Evolutionary conservation across 2,888 invertebrate species (phyloP).

Genomic region (Aphodius sticticus): DNA sequence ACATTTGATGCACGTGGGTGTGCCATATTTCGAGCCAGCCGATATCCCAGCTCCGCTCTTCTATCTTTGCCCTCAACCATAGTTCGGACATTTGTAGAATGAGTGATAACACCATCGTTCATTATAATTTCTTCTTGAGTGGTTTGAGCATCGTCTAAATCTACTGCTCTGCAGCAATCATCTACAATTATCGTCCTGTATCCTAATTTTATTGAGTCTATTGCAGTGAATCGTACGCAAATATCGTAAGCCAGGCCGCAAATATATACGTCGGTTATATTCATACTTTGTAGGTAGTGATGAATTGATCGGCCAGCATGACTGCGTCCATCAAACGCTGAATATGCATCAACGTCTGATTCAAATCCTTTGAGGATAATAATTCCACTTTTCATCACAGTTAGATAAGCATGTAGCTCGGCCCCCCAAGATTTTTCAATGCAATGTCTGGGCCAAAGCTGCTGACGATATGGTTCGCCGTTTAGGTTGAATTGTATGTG

Average conservation of each 20-base stretch:
- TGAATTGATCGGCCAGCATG: conserved; percentile 63
- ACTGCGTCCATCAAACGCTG: conserved; percentile 72
- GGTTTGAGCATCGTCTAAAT: conserved; percentile 80
- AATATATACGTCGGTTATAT: conserved; percentile 89
- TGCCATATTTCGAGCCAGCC: conserved; percentile 66
- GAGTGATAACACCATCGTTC: conserved; percentile 80
- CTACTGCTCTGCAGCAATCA: conserved; percentile 89
- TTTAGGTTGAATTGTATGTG: conserved; percentile 76
- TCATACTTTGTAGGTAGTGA: conserved; percentile 77
- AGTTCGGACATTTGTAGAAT: conserved; percentile 77
- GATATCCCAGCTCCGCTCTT: conserved; percentile 87
- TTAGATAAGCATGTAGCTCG: conserved; percentile 64
- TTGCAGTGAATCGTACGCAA: conserved; percentile 86
- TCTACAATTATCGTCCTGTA: conserved; percentile 88
- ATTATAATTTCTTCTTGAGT: conserved; percentile 77
- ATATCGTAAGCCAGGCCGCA: conserved; percentile 95
- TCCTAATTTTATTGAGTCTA: conserved; percentile 84
- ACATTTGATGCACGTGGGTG: background rate
- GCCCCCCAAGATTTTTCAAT: conserved; percentile 65
- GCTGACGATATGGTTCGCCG: conserved; percentile 78
- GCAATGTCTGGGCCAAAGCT: conserved; percentile 83
- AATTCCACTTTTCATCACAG: conserved; percentile 74
- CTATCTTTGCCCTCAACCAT: conserved; percentile 89
- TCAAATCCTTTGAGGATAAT: conserved; percentile 91
- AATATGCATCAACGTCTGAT: conserved; percentile 94